A percentile compares a stretch with the other conserved stretches of the same genome.
Conservation (phyloP, 2,797 vertebrate species). For the Danio tinwini region DNA sequence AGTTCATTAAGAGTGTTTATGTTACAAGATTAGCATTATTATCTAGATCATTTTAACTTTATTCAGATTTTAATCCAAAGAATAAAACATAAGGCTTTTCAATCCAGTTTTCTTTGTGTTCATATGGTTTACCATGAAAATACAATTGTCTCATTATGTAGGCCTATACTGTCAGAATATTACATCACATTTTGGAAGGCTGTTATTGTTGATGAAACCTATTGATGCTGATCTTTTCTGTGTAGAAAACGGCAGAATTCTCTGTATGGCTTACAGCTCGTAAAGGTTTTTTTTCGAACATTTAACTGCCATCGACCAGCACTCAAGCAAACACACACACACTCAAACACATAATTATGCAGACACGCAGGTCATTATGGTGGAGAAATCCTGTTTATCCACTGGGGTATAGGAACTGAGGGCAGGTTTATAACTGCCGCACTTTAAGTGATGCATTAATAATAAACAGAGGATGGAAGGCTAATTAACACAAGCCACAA, state of each 20-base stretch:
- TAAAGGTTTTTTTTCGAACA: no score
- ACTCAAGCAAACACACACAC: not conserved
- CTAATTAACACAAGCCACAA: constrained; percentile 32
- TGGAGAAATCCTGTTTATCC: constrained; percentile 2
- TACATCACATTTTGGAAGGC: no score
- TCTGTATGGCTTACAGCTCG: no score
- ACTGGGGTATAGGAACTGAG: not conserved
- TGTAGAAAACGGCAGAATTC: no score
- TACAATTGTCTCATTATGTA: not conserved
- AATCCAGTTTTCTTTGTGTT: not conserved
- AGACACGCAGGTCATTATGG: not conserved
- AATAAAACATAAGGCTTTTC: not conserved
- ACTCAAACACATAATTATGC: not conserved
- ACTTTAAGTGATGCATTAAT: constrained; percentile 23
- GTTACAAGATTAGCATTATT: not conserved
- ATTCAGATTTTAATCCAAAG: not conserved
- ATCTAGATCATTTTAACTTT: not conserved
- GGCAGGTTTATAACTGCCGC: constrained; percentile 10
- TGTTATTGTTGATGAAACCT: no score
- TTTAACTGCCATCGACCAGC: no score
- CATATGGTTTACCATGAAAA: not conserved
- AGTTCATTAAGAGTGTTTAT: not conserved
- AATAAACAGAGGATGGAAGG: constrained; percentile 24
- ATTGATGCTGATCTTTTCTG: no score
- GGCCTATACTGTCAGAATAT: no score